Evolutionary conservation across 2,113 vertebrate species (phyloP), one percentile per base, ranked within the genome.

Genomic region (Sander lucioperca): DNA sequence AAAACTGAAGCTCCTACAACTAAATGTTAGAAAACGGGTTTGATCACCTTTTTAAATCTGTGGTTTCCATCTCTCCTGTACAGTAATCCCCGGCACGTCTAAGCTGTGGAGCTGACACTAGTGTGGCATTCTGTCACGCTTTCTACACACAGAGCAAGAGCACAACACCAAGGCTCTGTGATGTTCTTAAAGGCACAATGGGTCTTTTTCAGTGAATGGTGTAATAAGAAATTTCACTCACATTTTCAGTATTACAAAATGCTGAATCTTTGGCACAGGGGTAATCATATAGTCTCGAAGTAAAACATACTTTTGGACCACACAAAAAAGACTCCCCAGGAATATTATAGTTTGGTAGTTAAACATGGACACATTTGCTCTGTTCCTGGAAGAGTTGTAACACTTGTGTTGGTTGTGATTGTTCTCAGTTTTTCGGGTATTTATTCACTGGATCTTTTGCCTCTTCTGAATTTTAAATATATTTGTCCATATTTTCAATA

Each of bases 181-280:
- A 53, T 54, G 43, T 36, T 66, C 74, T 82, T 80, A 88, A 86
- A 84, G 89, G 75, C 78, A 19, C 67, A 77, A 71, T 72, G 39
- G 19, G 25, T 5, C 1, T 59, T 59, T 81, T 78, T 57, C 30
- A n/a, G 30, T 16, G 19, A 66, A 53, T 23, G 18, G 11, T 10
- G 5, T 47, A 58, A 58, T 45, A 58, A 39, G 66, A 13, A 12
- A 62, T 84, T 61, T 73, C 63, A 61, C 8, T n/a, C 25, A 33
- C 12, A 54, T 23, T 27, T 33, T 54, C 9, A n/a, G 15, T 27
- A 27, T 51, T 13, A 4, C 18, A 7, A 51, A 68, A 33, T 21
- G 11, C 47, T 45, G 39, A 23, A 8, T 45, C 0, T 64, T 64
- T 43, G 23, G 12, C 13, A 23, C 54, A 13, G 11, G n/a, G n/a